phyloP scores from a whole-genome alignment of 1,140 invertebrate genomes.

The Aphelinus certus region DNA sequence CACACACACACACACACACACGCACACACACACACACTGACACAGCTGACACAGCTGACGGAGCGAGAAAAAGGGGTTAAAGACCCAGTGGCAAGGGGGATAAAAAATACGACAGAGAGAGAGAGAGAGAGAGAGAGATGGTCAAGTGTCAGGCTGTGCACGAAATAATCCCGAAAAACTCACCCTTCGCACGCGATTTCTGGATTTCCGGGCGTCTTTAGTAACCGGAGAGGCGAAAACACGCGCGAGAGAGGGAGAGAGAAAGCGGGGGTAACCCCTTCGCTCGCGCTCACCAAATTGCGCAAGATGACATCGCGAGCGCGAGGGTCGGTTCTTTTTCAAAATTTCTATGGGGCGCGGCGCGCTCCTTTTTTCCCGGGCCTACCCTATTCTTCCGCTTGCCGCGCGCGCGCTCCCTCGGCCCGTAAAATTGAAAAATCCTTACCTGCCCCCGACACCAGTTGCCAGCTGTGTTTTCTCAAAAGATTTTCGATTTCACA shows the following conservation, averaged over 20 bases:
- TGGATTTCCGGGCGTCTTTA: slow-evolving; percentile 65
- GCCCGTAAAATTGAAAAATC: no score
- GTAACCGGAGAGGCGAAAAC: slow-evolving; percentile 64
- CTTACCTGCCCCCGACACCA: neutral
- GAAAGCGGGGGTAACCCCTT: slow-evolving; percentile 47
- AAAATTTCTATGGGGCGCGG: slow-evolving; percentile 24
- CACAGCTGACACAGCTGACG: slow-evolving; percentile 55
- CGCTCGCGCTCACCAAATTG: slow-evolving; percentile 50
- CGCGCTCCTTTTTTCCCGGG: slow-evolving; percentile 24
- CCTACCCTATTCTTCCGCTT: slow-evolving; percentile 24
- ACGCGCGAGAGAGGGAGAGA: slow-evolving; percentile 56
- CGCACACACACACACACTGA: no score
- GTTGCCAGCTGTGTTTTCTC: slow-evolving; percentile 61
- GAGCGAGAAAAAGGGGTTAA: slow-evolving; percentile 64
- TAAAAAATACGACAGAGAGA: slow-evolving; percentile 32
- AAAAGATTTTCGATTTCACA: slow-evolving; percentile 59
- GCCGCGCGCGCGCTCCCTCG: neutral
- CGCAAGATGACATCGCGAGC: slow-evolving; percentile 59
- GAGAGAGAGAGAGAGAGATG: neutral
- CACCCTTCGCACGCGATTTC: slow-evolving; percentile 59
- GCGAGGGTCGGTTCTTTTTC: slow-evolving; percentile 34
- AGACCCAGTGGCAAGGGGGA: slow-evolving; percentile 46
- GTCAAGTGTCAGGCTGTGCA: slow-evolving; percentile 45
- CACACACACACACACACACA: no score
- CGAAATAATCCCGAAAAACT: neutral